A percentile compares a stretch with the other conserved stretches of the same genome.
Evolutionary conservation across 2,888 invertebrate genomes (phyloP).

Genomic region (Conops quadrifasciatus): DNA sequence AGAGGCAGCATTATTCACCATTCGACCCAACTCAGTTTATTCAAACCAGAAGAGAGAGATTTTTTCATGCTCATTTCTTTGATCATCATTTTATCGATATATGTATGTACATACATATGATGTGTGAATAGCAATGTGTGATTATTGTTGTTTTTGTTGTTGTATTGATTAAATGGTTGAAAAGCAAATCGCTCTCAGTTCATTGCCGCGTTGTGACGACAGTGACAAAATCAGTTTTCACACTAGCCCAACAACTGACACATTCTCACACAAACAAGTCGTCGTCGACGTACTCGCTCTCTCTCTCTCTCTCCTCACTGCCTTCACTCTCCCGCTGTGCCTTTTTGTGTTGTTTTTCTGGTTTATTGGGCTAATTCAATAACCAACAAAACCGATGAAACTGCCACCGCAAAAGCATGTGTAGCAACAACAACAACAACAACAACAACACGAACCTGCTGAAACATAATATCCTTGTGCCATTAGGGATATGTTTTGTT

Average conservation of each 20-base stretch:
- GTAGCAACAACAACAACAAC: slow-evolving; percentile 28
- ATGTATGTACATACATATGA: no score
- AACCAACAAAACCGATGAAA: slow-evolving; percentile 57
- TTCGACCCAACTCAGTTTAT: no score
- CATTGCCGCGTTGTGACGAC: slow-evolving; percentile 46
- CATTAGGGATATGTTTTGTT: slow-evolving; percentile 28
- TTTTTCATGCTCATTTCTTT: no score
- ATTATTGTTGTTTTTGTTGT: no score
- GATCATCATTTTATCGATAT: no score
- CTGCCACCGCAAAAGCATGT: slow-evolving; percentile 50
- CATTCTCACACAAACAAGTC: slow-evolving; percentile 20
- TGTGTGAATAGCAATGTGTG: slow-evolving; percentile 18
- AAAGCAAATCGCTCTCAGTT: slow-evolving; percentile 51
- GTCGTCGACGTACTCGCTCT: no score
- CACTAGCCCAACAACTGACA: slow-evolving; percentile 21
- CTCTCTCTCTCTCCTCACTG: slow-evolving; percentile 39
- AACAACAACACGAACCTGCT: slow-evolving; percentile 18
- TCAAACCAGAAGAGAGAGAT: no score
- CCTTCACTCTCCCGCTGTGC: slow-evolving; percentile 29
- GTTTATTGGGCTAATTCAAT: slow-evolving; percentile 67
- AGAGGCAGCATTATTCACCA: no score
- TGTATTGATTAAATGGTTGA: slow-evolving; percentile 44
- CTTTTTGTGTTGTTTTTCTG: slow-evolving; percentile 63
- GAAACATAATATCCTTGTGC: slow-evolving; percentile 26
- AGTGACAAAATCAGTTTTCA: slow-evolving; percentile 23